Base-by-base conservation (phyloP, 2,797 vertebrate genomes). In the Enoplosus armatus region DNA sequence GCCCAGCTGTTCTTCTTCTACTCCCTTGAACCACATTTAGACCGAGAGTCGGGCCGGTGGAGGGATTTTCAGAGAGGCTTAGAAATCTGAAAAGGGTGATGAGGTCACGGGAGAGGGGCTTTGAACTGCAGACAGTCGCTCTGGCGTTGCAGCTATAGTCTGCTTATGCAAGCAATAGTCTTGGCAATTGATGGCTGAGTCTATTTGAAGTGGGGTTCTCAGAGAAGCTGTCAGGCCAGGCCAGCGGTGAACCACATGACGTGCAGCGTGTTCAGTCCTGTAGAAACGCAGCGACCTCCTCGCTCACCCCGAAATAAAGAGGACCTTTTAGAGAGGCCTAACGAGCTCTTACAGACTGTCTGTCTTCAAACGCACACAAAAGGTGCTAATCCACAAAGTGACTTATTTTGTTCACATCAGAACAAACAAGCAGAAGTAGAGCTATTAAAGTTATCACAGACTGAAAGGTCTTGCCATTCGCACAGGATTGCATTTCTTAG, bases 1-100 rank as follows among this genome's bases (percentile, higher is more conserved):
- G 45, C 53, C 51, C 86, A 75, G 80, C 79, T 86, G 74, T 54
- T 77, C 56, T 14, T 14, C 39, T 3, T 11, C 11, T 18, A 0
- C 62, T 56, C 53, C 27, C 20, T 9, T 7, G 47, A 58, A 63
- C 35, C 66, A 20, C 70, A 15, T 55, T 64, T 20, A 55, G 72
- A 6, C 69, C 41, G 48, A 63, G 35, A 0, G 15, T 56, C 10
- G 6, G 64, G 6, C 61, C 0, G 56, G 33, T 22, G 51, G 56
- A 70, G n/a, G 67, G 64, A 72, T 87, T 88, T 82, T 75, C 60
- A 20, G 56, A 75, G 59, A 24, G 69, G 89, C 77, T 89, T 68
- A 77, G 54, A 80, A 45, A 80, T 80, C 27, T 58, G 41, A 75
- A 75, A 55, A 55, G 70, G 61, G 48, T 6, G 83, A 67, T 35